Conservation (phyloP, 1,140 invertebrate genomes). For the Muscidifurax raptorellus region DNA sequence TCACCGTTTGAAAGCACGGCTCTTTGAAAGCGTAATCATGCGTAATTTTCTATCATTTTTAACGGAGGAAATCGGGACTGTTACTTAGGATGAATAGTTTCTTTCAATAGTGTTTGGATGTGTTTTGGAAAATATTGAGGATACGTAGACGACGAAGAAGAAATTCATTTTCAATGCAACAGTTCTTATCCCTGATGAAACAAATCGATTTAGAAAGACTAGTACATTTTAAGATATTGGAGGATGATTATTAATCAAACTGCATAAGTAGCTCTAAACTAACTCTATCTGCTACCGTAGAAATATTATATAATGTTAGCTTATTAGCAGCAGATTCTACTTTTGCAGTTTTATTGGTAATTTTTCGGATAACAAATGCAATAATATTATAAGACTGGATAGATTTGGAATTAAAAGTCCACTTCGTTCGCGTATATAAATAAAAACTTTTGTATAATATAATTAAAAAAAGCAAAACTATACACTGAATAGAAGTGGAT, state of each 20-base stretch:
- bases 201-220: not conserved
- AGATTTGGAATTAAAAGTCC: conserved; percentile 24
- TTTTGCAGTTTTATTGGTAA: not conserved
- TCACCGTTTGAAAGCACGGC: conserved; percentile 73
- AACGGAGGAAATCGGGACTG: not conserved
- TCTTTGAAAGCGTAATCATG: conserved; percentile 59
- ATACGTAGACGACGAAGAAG: not conserved
- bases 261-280: not conserved
- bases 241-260: not conserved
- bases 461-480: not conserved
- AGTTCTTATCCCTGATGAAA: conserved; percentile 15
- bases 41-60: not conserved
- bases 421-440: not conserved
- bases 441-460: not conserved
- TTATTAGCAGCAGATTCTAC: not conserved
- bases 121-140: conserved; percentile 30
- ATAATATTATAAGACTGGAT: conserved; percentile 42
- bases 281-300: not conserved
- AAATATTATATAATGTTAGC: not conserved
- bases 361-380: conserved; percentile 23
- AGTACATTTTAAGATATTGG: not conserved
- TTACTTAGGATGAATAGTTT: not conserved
- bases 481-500: not conserved
- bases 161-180: conserved; percentile 16
- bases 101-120: not conserved